These are phyloP conservation scores for Lophura nycthemera DNA, from an alignment of 2,113 vertebrate species.

Conservation along the genomic window DNA sequence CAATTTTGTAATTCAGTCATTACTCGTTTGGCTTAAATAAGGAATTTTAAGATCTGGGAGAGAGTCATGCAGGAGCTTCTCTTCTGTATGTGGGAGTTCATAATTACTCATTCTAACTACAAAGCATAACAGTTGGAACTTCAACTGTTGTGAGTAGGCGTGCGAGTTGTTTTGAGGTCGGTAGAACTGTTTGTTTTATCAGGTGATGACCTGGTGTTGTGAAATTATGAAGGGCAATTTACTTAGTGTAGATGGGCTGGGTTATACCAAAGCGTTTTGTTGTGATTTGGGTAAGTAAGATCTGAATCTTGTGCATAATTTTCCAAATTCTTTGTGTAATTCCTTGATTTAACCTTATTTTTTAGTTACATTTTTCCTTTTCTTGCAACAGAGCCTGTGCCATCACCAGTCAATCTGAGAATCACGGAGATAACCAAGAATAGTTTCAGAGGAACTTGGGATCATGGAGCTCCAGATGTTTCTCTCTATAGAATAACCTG, in stretches of 20 bases:
- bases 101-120: neutral
- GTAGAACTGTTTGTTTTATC: neutral
- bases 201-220: neutral
- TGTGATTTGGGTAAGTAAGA: neutral
- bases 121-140: neutral
- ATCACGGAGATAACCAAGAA: constrained; percentile 87
- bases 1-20: neutral
- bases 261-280: neutral
- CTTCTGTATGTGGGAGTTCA: neutral
- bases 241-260: neutral
- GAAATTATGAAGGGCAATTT: neutral
- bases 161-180: neutral
- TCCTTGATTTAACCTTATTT: neutral
- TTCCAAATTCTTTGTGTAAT: neutral
- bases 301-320: neutral
- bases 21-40: constrained; percentile 5
- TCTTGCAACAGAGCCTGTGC: constrained; percentile 80
- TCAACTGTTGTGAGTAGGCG: neutral
- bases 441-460: constrained; percentile 91
- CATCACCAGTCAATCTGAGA: constrained; percentile 88
- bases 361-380: constrained; percentile 20
- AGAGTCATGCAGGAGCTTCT: neutral
- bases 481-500: constrained; percentile 91
- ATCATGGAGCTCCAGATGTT: constrained; percentile 92
- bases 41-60: neutral